These are phyloP conservation scores for Hoplostethus atlanticus DNA, from an alignment of 2,797 vertebrate genomes.

Conservation along the genomic window DNA sequence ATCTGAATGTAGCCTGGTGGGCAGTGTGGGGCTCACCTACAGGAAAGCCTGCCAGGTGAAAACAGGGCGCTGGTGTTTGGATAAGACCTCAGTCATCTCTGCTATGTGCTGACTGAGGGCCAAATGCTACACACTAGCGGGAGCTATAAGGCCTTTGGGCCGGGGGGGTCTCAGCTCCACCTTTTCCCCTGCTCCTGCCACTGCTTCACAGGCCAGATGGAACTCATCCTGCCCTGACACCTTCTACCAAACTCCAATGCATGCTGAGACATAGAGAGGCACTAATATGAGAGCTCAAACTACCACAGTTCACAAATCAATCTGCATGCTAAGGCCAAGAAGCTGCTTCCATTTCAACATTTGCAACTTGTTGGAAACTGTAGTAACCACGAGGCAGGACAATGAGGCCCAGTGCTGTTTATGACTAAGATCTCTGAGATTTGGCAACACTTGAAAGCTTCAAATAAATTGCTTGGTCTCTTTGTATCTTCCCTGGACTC, in stretches of 20 bases:
- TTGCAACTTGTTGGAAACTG: not conserved
- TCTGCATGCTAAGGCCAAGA: not conserved
- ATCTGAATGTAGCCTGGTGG: slow-evolving; percentile 53
- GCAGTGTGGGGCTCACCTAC: slow-evolving; percentile 66
- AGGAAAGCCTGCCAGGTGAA: slow-evolving; percentile 81
- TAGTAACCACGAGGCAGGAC: not conserved
- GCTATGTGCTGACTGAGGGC: slow-evolving; percentile 81
- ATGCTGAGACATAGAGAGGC: not conserved
- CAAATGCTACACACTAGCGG: slow-evolving; percentile 54
- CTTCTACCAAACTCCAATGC: slow-evolving; percentile 13
- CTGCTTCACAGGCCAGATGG: slow-evolving; percentile 27
- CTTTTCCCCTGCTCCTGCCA: slow-evolving; percentile 14
- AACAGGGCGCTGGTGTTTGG: slow-evolving; percentile 78
- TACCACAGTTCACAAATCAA: not conserved
- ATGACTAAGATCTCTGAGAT: not conserved
- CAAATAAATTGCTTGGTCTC: not conserved
- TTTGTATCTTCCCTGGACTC: not conserved
- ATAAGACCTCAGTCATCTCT: slow-evolving; percentile 81
- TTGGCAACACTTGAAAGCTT: not conserved
- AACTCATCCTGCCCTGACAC: slow-evolving; percentile 13
- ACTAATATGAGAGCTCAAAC: slow-evolving; percentile 5
- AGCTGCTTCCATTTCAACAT: not conserved
- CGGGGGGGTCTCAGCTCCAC: slow-evolving; percentile 21
- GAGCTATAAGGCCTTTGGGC: slow-evolving; percentile 29
- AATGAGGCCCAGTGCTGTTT: slow-evolving; percentile 5